Percentiles rank a stretch among this genome's conserved stretches.
Conservation (phyloP, 2,888 invertebrate species). For the Drosophila ezoana region DNA sequence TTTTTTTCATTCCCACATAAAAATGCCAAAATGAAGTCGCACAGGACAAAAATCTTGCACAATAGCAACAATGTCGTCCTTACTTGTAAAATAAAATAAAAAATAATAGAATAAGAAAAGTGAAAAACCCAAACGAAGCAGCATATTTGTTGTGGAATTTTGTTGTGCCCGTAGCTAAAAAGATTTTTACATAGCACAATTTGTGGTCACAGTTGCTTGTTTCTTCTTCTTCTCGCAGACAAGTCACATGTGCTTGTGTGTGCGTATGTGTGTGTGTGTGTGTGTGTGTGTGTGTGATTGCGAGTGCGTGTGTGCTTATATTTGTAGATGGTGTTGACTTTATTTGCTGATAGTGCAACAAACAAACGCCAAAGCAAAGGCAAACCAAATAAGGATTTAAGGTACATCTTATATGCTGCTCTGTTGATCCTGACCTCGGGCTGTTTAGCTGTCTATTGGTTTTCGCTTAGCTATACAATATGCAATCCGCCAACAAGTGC, state of each 20-base stretch:
- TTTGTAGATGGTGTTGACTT: conserved; percentile 47
- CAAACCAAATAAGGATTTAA: conserved; percentile 31
- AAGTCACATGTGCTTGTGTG: conserved; percentile 1
- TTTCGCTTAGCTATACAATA: conserved; percentile 32
- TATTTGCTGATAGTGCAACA: conserved; percentile 62
- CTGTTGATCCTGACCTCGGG: conserved; percentile 32
- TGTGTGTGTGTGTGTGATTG: neutral
- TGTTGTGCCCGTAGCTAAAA: conserved; percentile 34
- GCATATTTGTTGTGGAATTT: conserved; percentile 47
- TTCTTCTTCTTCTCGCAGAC: neutral
- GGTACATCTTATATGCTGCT: conserved; percentile 16
- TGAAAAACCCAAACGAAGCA: conserved; percentile 18
- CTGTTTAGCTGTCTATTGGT: conserved; percentile 49
- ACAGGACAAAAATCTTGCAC: conserved; percentile 36
- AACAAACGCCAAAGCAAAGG: conserved; percentile 36
- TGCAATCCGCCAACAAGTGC: conserved; percentile 2
- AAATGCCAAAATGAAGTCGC: conserved; percentile 58
- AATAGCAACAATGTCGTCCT: conserved; percentile 41
- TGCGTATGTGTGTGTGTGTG: neutral
- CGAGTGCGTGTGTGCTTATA: conserved; percentile 13
- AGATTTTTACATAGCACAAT: conserved; percentile 41
- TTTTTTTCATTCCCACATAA: conserved; percentile 30
- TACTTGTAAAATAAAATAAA: conserved; percentile 2
- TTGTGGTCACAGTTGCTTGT: conserved; percentile 21
- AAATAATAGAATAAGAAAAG: neutral